Evolutionary conservation across 2,113 vertebrate species (phyloP), one percentile per base, ranked within the genome.

Genomic region (pig (Sus scrofa)): DNA sequence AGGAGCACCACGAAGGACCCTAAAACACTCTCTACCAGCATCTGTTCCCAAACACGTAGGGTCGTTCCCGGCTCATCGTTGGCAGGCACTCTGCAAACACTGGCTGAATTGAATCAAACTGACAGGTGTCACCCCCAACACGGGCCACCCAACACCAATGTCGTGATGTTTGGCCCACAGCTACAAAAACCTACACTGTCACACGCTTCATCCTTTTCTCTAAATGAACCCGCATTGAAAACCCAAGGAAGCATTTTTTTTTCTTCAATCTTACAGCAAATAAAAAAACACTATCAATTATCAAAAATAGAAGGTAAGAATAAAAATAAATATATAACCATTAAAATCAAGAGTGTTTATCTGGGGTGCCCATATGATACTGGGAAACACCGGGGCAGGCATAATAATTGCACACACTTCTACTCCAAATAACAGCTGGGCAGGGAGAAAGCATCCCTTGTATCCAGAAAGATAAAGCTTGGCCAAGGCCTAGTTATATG

Each of bases 21-120:
- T 54, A 18, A 6, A 32, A 60, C 30, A 30, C 15, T 32, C 5
- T 30, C 14, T 0, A 1, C 30, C 75, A 32, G 34, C 71, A 26
- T 56, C 32, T 37, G 78, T 16, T 32, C 65, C 71, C 78, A 15
- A 39, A 87, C 58, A 56, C 1, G 1, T 8, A 56, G 39, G 60
- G 20, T 10, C 14, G 24, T 0, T 14, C 39, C n/a, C 3, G 24
- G 58, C 32, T 37, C 62, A 2, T 4, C 0, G 1, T 20, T 1
- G 10, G 52, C 65, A 26, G 34, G 27, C 1, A 2, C 19, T 13
- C 62, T 34, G 27, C 44, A 39, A 34, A 11, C 4, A 2, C 4
- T 13, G 37, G 60, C 30, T 15, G 22, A 24, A 26, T 0, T 2
- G n/a, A 91, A 82, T 58, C 77, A 9, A n/a, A 70, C 1, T 19